A percentile compares a stretch with the other conserved stretches of the same genome.
Conservation (phyloP, 1,140 invertebrate species). For the Argopecten irradians region DNA sequence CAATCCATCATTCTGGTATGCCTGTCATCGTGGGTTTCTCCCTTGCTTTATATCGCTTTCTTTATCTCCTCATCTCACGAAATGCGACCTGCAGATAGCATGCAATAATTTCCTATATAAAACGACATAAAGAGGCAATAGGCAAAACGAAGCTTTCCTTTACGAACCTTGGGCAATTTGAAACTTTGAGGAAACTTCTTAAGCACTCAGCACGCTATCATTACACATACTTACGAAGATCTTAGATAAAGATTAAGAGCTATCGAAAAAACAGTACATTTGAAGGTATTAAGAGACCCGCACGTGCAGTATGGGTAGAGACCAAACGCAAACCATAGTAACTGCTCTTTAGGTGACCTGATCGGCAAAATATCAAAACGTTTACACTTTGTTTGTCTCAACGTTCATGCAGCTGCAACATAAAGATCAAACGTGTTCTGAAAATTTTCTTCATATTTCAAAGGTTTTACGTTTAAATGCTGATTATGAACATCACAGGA, state of each 20-base stretch:
- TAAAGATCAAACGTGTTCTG: constrained; percentile 9
- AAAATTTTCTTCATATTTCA: constrained; percentile 19
- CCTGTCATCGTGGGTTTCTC: constrained; percentile 20
- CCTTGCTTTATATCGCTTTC: constrained; percentile 16
- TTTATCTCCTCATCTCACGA: constrained; percentile 21
- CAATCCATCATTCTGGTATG: constrained; percentile 12
- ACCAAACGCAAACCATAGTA: not conserved
- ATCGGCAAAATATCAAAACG: constrained; percentile 17
- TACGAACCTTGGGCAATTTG: constrained; percentile 16
- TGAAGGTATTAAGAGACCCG: constrained; percentile 21
- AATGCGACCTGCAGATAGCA: constrained; percentile 20
- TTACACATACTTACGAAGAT: constrained; percentile 11
- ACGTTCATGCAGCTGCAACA: constrained; percentile 14
- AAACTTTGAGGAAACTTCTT: constrained; percentile 22
- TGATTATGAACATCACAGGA: constrained; percentile 17
- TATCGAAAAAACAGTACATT: constrained; percentile 23
- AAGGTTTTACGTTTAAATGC: constrained; percentile 18
- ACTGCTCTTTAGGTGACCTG: constrained; percentile 20
- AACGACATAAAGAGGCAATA: constrained; percentile 17
- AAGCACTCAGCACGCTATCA: constrained; percentile 6
- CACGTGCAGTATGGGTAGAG: constrained; percentile 9
- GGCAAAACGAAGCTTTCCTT: constrained; percentile 13
- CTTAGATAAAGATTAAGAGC: constrained; percentile 22
- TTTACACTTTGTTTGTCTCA: constrained; percentile 22
- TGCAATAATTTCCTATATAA: constrained; percentile 23